Evolutionary conservation across 1,140 invertebrate genomes (phyloP).

Genomic region (Diuraphis noxia): DNA sequence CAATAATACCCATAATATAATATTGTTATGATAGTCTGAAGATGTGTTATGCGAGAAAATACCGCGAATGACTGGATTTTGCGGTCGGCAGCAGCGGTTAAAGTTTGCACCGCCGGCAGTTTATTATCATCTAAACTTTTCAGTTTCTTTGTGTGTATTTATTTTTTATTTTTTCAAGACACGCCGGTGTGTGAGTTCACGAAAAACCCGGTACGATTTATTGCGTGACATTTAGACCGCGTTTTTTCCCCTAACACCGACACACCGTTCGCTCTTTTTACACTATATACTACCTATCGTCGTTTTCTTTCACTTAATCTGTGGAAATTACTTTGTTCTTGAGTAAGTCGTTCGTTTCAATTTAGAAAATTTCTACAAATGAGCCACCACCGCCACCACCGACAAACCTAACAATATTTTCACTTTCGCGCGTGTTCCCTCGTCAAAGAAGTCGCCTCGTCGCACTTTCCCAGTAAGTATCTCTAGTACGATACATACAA

Average conservation of each 20-base stretch:
- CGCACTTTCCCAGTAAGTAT: too few relatives aligned
- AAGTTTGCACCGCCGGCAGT: background rate
- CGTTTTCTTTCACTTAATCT: slow-evolving; percentile 67
- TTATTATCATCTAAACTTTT: slow-evolving; percentile 50
- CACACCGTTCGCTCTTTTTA: background rate
- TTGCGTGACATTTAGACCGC: slow-evolving; percentile 69
- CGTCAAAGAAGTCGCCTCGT: background rate
- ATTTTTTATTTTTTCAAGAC: slow-evolving; percentile 76
- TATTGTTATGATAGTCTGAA: background rate
- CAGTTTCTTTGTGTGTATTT: slow-evolving; percentile 75
- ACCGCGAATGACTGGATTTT: background rate
- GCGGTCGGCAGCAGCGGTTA: background rate
- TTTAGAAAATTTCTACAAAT: slow-evolving; percentile 38
- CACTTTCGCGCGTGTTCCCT: background rate
- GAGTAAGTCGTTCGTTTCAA: slow-evolving; percentile 52
- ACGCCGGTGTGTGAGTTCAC: slow-evolving; percentile 60
- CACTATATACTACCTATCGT: background rate
- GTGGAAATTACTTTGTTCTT: slow-evolving; percentile 65
- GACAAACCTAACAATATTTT: slow-evolving; percentile 11
- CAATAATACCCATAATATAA: background rate
- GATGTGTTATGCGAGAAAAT: background rate
- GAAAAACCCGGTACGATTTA: slow-evolving; percentile 65
- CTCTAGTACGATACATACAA: background rate
- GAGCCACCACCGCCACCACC: background rate
- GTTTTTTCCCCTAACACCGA: background rate